phyloP scores from a whole-genome alignment of 2,113 vertebrate species.

The Crypturellus undulatus region DNA sequence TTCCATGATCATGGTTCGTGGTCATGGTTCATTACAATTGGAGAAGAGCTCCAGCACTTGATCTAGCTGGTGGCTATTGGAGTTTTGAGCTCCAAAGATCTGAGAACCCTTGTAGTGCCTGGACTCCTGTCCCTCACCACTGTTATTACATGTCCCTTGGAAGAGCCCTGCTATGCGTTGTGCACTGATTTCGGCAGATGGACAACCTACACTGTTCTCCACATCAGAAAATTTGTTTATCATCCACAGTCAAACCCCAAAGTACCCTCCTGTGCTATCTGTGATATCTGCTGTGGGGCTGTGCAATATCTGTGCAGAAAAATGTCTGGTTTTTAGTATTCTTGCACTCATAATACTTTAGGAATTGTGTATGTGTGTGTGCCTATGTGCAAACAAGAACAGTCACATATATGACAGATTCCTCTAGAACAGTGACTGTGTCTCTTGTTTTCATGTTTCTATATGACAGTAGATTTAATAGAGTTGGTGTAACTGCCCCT shows the following conservation, averaged over 20 bases:
- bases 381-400: background rate
- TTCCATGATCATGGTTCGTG: too few species aligned
- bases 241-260: background rate
- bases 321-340: background rate
- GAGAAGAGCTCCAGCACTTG: background rate
- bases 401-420: background rate
- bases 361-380: accelerated
- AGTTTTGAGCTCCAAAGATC: background rate
- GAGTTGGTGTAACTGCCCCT: background rate
- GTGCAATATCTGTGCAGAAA: background rate
- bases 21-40: background rate
- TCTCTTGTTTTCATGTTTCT: background rate
- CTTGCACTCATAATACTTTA: background rate
- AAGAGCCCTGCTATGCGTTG: background rate
- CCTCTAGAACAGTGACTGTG: background rate
- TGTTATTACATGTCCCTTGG: background rate
- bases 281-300: background rate
- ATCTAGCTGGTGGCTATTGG: background rate
- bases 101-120: background rate
- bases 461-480: background rate
- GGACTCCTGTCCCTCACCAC: background rate
- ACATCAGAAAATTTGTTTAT: background rate
- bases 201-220: background rate
- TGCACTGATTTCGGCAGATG: background rate
- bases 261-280: accelerated